phyloP scores from a whole-genome alignment of 2,888 invertebrate genomes.

The Phymatocera aterrima region DNA sequence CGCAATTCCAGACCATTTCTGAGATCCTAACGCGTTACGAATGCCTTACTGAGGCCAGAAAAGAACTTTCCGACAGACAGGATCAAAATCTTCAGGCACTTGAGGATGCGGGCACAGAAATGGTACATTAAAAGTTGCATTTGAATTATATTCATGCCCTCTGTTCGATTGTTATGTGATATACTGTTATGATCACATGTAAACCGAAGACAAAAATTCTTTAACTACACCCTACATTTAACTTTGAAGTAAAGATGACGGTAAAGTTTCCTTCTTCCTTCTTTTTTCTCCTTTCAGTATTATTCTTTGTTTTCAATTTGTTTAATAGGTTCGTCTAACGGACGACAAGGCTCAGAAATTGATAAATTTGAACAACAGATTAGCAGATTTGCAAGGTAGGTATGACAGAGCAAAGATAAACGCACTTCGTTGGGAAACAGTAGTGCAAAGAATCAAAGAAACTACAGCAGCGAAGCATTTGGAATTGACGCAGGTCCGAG shows the following conservation, averaged over 20 bases:
- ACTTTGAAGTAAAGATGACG: background rate
- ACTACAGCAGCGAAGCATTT: conserved; percentile 77
- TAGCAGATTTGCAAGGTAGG: conserved; percentile 79
- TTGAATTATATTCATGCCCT: background rate
- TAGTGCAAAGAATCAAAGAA: conserved; percentile 79
- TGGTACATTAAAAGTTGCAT: conserved; percentile 66
- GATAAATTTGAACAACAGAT: conserved; percentile 80
- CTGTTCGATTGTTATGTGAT: background rate
- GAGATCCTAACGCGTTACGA: conserved; percentile 82
- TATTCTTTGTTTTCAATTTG: too few relatives aligned
- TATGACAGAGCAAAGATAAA: conserved; percentile 79
- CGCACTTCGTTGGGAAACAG: conserved; percentile 80
- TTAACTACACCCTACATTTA: background rate
- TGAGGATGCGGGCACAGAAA: conserved; percentile 78
- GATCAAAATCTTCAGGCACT: conserved; percentile 78
- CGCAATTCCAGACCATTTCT: conserved; percentile 78
- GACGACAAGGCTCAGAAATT: conserved; percentile 80
- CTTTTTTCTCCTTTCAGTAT: background rate
- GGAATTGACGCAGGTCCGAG: conserved; percentile 78
- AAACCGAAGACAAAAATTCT: background rate
- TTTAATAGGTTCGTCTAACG: conserved; percentile 74
- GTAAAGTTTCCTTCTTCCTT: background rate
- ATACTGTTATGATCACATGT: background rate
- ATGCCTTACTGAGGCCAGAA: conserved; percentile 79
- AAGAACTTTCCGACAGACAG: conserved; percentile 77